phyloP scores from a whole-genome alignment of 2,797 vertebrate genomes.

The Champsocephalus esox region DNA sequence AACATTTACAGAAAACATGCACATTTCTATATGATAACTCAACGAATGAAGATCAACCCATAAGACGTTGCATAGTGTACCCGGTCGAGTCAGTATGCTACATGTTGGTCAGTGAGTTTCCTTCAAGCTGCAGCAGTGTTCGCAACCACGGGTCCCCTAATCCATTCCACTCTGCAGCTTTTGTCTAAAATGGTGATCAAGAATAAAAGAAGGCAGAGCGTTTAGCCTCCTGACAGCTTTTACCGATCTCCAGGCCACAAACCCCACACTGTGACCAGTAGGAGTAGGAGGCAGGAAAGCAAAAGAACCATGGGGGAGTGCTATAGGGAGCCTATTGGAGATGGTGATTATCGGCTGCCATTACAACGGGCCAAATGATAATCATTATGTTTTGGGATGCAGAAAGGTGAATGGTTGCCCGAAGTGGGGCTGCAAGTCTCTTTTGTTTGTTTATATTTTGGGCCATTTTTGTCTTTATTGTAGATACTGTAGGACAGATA shows the following conservation, averaged over 20 bases:
- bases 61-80: background rate
- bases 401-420: slow-evolving; percentile 36
- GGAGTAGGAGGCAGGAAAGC: slow-evolving; percentile 31
- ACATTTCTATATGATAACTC: background rate
- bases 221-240: slow-evolving; percentile 46
- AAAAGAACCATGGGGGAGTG: slow-evolving; percentile 39
- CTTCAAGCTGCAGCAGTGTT: slow-evolving; percentile 21
- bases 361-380: slow-evolving; percentile 42
- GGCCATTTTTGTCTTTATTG: too few species aligned
- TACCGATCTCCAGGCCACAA: slow-evolving; percentile 33
- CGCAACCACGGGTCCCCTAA: slow-evolving; percentile 41
- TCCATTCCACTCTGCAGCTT: slow-evolving; percentile 46
- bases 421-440: slow-evolving; percentile 5
- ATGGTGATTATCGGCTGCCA: slow-evolving; percentile 39
- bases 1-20: background rate
- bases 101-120: slow-evolving; percentile 16
- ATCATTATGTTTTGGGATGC: slow-evolving; percentile 31
- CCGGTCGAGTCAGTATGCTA: slow-evolving; percentile 8
- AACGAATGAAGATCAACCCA: background rate
- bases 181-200: slow-evolving; percentile 47
- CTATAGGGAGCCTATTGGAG: slow-evolving; percentile 28
- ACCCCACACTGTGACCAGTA: slow-evolving; percentile 32
- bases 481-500: too few species aligned
- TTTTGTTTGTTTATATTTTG: too few species aligned
- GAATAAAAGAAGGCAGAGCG: slow-evolving; percentile 35